Evolutionary conservation across 2,888 invertebrate genomes (phyloP).

Genomic region (Rhyacophila evoluta): DNA sequence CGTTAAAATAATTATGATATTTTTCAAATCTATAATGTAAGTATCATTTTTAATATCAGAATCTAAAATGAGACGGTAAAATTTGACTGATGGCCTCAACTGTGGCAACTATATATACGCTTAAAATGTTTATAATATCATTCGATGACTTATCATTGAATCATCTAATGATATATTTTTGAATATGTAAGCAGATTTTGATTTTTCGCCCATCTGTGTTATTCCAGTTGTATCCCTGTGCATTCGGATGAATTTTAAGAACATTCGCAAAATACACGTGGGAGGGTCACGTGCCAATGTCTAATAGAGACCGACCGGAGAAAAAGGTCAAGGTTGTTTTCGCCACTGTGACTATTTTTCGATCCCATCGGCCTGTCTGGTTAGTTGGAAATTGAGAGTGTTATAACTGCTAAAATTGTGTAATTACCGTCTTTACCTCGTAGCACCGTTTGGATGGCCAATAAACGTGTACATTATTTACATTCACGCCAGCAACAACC

Average conservation of each 20-base stretch:
- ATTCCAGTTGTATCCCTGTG: too few species aligned
- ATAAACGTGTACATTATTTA: constrained; percentile 6
- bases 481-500: neutral
- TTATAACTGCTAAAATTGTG: neutral
- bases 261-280: neutral
- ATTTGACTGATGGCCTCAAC: too few species aligned
- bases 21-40: too few species aligned
- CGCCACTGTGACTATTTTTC: neutral
- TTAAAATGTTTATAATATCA: too few species aligned
- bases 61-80: too few species aligned
- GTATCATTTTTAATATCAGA: too few species aligned
- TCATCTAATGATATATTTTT: too few species aligned
- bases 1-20: too few species aligned
- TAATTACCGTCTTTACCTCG: neutral
- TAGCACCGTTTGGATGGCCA: neutral
- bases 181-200: too few species aligned
- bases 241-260: neutral
- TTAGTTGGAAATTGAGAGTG: neutral
- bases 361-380: neutral
- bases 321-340: constrained; percentile 18
- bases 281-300: constrained; percentile 4
- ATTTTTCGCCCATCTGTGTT: too few species aligned
- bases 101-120: too few species aligned
- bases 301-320: neutral
- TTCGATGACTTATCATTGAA: too few species aligned